Evolutionary conservation across 2,113 vertebrate genomes (phyloP), one percentile per base, ranked within the genome.

Genomic region (Pagrus major): DNA sequence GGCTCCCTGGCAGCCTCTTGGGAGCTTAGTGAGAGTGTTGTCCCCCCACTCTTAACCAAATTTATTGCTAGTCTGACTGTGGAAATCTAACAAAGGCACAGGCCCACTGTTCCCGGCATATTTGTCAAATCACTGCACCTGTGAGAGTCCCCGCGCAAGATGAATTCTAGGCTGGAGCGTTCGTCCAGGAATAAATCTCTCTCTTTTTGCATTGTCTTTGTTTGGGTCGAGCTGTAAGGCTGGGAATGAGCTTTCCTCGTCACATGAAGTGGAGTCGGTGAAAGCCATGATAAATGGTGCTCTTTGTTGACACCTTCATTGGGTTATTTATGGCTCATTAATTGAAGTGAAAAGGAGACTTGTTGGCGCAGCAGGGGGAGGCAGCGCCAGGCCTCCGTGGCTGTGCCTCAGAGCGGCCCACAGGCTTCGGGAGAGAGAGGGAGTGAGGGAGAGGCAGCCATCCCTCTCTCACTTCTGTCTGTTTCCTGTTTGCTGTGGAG

Each of bases 271-370:
- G 52, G 89, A 94, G 90, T 78, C 90, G 90, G 93, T 97, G 97
- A 97, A 96, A 95, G 96, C 93, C 92, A 91, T 97, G 97, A 99
- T 98, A 96, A 98, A 99, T 98, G 95, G 95, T 90, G 88, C 93
- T 96, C 96, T 95, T 96, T 96, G 97, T 96, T 98, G 97, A 98
- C 96, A 97, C 97, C 96, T 97, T 98, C 96, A 97, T 97, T 95
- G 94, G 96, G 96, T 98, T 99, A 98, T 99, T 99, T 99, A 97
- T 98, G 97, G 97, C 96, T 98, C 97, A 96, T 98, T 99, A 99
- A 97, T 97, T 97, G 97, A 97, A 97, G 95, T 91, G 69, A 97
- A 96, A 96, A 95, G 95, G 94, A 96, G 95, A 95, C 95, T 97
- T 96, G 96, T 96, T 96, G 95, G 95, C 94, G 25, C 95, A 96